Conservation (phyloP, 2,113 vertebrate species). For the Pseudopodoces humilis region DNA sequence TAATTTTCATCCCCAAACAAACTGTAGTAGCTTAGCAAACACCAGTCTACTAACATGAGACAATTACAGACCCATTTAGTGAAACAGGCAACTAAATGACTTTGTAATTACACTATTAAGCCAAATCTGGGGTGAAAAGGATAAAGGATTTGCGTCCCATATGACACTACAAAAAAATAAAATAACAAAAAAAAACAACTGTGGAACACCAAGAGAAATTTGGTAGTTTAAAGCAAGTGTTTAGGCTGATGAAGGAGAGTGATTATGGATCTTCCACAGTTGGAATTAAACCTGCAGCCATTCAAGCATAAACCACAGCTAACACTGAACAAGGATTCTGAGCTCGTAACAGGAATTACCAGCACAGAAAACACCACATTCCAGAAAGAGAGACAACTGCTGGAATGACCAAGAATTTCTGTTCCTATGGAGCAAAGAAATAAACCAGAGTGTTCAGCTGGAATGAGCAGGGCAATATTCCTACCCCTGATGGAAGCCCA, state of each 20-base stretch:
- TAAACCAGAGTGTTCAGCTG: neutral
- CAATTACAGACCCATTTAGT: slow-evolving; percentile 26
- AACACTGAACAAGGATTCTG: neutral
- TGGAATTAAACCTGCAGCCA: neutral
- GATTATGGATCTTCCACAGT: neutral
- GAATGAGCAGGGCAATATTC: neutral
- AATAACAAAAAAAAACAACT: neutral
- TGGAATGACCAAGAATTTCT: neutral
- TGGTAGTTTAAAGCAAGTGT: neutral
- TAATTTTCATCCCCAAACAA: slow-evolving; percentile 48
- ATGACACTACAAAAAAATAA: neutral
- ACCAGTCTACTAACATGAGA: slow-evolving; percentile 1
- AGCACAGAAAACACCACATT: neutral
- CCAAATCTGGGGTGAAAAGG: slow-evolving; percentile 31
- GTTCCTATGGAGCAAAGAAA: neutral
- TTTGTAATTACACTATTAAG: slow-evolving; percentile 47
- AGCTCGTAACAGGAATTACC: neutral
- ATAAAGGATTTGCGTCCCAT: slow-evolving; percentile 14
- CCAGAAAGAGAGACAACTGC: neutral
- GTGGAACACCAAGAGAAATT: neutral
- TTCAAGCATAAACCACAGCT: neutral
- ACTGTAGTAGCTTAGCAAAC: slow-evolving; percentile 27
- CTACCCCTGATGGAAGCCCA: neutral
- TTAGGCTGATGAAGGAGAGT: neutral
- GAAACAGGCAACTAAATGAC: slow-evolving; percentile 38